A percentile compares a stretch with the other conserved stretches of the same genome.
Conservation (phyloP, 2,113 vertebrate species). For the Prolemur simus region DNA sequence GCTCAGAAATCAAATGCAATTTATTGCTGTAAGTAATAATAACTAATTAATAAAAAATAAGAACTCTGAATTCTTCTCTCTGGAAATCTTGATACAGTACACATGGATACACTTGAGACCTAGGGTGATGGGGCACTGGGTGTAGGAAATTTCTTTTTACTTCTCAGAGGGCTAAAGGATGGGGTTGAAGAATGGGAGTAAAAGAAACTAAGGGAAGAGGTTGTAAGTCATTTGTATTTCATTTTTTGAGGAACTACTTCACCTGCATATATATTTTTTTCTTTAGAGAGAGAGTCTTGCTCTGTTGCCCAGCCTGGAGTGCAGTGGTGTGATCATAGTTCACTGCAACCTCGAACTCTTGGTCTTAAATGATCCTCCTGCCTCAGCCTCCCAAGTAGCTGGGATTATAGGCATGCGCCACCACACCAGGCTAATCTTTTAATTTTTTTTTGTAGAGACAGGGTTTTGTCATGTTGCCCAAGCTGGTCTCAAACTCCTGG, state of each 20-base stretch:
- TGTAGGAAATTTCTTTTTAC: background rate
- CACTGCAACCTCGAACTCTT: too few species aligned
- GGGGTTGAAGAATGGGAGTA: background rate
- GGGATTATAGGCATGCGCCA: too few species aligned
- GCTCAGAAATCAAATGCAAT: background rate
- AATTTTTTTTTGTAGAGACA: too few species aligned
- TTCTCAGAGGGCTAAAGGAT: background rate
- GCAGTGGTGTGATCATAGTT: too few species aligned
- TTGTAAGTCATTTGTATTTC: background rate
- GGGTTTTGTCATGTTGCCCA: too few species aligned
- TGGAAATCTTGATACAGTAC: background rate
- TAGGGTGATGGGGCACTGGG: background rate
- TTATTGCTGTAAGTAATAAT: background rate
- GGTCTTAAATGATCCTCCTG: too few species aligned
- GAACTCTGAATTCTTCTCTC: constrained; percentile 20
- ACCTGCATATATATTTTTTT: background rate
- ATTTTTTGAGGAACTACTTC: background rate
- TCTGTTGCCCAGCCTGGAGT: too few species aligned
- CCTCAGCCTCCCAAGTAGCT: too few species aligned
- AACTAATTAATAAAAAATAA: background rate
- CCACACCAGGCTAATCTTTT: too few species aligned
- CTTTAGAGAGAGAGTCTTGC: too few species aligned
- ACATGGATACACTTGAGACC: background rate
- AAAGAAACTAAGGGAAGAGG: background rate
- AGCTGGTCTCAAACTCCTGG: too few species aligned